Conservation (phyloP, 2,797 vertebrate species). For the Pempheris klunzingeri region DNA sequence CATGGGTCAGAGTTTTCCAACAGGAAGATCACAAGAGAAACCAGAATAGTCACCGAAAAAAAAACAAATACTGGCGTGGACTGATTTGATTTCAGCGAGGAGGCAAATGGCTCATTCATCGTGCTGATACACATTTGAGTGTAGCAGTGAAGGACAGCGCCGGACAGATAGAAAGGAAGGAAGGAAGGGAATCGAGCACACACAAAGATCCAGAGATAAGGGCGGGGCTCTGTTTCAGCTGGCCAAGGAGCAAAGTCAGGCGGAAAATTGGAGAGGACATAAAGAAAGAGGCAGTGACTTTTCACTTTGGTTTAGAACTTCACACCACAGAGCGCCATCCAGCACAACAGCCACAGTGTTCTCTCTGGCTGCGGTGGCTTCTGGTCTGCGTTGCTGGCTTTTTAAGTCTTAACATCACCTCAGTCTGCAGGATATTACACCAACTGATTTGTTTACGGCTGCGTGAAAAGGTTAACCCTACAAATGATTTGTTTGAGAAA, state of each 20-base stretch:
- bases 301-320: not conserved
- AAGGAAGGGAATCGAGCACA: slow-evolving; percentile 41
- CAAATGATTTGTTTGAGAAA: slow-evolving; percentile 26
- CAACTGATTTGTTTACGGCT: slow-evolving; percentile 32
- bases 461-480: slow-evolving; percentile 37
- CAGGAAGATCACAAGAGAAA: not conserved
- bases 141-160: slow-evolving; percentile 23
- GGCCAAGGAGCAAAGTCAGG: slow-evolving; percentile 45
- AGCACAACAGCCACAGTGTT: slow-evolving; percentile 23
- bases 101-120: slow-evolving; percentile 37
- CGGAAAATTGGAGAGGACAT: slow-evolving; percentile 22
- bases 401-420: not conserved
- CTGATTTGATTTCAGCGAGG: not conserved
- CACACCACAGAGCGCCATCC: slow-evolving; percentile 69
- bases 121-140: slow-evolving; percentile 13
- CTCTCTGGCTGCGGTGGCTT: too few species aligned
- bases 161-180: slow-evolving; percentile 43
- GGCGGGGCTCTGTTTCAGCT: slow-evolving; percentile 46
- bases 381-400: slow-evolving; percentile 3
- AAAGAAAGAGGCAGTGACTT: not conserved
- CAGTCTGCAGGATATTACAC: slow-evolving; percentile 3
- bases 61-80: not conserved
- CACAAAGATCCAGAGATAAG: slow-evolving; percentile 49
- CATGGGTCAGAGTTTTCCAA: not conserved
- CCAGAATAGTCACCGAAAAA: not conserved